These are phyloP conservation scores for Bryconaethiops microstoma DNA, from an alignment of 2,797 vertebrate species.

Conservation along the genomic window DNA sequence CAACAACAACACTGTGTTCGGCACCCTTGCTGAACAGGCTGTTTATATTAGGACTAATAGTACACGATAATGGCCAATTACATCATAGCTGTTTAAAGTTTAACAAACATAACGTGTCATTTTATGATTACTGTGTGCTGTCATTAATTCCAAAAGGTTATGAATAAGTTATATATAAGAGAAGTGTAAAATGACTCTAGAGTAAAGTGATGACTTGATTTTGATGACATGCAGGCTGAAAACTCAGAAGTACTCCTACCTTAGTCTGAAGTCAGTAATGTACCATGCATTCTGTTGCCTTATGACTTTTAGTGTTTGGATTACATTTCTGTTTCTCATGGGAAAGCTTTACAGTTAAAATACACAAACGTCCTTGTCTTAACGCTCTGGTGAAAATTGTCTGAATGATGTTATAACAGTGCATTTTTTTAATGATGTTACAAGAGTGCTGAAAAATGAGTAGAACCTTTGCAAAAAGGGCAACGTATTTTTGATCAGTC, in stretches of 20 bases:
- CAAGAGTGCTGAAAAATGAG: conserved; percentile 63
- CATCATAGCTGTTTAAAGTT: conserved; percentile 31
- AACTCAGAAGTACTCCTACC: conserved; percentile 69
- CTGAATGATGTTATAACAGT: conserved; percentile 66
- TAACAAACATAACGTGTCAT: conserved; percentile 4
- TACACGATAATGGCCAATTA: conserved; percentile 25
- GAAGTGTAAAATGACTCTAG: conserved; percentile 62
- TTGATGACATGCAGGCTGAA: conserved; percentile 64
- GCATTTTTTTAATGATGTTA: conserved; percentile 63
- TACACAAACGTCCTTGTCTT: conserved; percentile 64
- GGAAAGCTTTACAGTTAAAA: conserved; percentile 61
- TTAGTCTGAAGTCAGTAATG: conserved; percentile 69
- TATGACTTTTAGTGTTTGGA: conserved; percentile 64
- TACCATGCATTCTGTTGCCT: conserved; percentile 66
- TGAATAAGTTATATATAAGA: conserved; percentile 47
- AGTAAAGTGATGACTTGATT: conserved; percentile 51
- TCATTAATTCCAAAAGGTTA: conserved; percentile 60
- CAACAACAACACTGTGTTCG: not conserved
- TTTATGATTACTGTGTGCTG: not conserved
- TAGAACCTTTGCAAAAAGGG: conserved; percentile 54
- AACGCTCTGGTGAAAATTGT: conserved; percentile 66
- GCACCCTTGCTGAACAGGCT: conserved; percentile 16
- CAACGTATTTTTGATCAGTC: conserved; percentile 49
- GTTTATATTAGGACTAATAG: conserved; percentile 17
- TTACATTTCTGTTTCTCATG: conserved; percentile 68